Percentiles rank a stretch among this genome's conserved stretches.
Evolutionary conservation across 2,797 vertebrate species (phyloP).

Genomic region (Microctenopoma steveboyesi): DNA sequence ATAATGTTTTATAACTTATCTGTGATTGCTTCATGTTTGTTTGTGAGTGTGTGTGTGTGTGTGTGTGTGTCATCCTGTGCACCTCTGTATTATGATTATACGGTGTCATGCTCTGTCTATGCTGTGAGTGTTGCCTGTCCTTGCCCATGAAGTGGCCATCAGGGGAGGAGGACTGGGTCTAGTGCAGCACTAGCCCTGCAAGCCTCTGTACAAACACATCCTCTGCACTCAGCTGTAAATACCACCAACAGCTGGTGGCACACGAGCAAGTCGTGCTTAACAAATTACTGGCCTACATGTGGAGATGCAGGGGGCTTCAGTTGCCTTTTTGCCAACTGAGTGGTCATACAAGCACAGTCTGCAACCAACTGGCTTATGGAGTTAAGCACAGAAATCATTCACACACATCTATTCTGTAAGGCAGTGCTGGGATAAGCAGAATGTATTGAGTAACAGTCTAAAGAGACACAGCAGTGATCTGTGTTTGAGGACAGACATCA

Average conservation of each 20-base stretch:
- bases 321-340: slow-evolving; percentile 56
- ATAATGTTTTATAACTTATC: slow-evolving; percentile 48
- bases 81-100: slow-evolving; percentile 54
- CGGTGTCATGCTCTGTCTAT: slow-evolving; percentile 38
- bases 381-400: slow-evolving; percentile 27
- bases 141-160: slow-evolving; percentile 67
- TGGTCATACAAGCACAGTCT: slow-evolving; percentile 31
- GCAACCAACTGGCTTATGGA: slow-evolving; percentile 31
- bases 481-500: slow-evolving; percentile 37
- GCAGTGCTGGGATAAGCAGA: not conserved
- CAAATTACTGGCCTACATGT: slow-evolving; percentile 77
- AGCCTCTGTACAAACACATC: slow-evolving; percentile 73
- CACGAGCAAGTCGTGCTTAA: slow-evolving; percentile 81
- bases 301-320: slow-evolving; percentile 53
- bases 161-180: slow-evolving; percentile 64
- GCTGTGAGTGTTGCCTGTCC: slow-evolving; percentile 56
- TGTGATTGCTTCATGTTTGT: slow-evolving; percentile 39
- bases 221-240: slow-evolving; percentile 85
- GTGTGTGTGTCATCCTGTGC: slow-evolving; percentile 40
- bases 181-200: slow-evolving; percentile 52
- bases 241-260: slow-evolving; percentile 86
- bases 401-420: slow-evolving; percentile 15
- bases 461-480: slow-evolving; percentile 7
- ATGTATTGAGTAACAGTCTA: slow-evolving; percentile 37
- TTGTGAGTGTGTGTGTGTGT: slow-evolving; percentile 31